phyloP scores from a whole-genome alignment of 2,797 vertebrate genomes.

The Gymnodraco acuticeps region DNA sequence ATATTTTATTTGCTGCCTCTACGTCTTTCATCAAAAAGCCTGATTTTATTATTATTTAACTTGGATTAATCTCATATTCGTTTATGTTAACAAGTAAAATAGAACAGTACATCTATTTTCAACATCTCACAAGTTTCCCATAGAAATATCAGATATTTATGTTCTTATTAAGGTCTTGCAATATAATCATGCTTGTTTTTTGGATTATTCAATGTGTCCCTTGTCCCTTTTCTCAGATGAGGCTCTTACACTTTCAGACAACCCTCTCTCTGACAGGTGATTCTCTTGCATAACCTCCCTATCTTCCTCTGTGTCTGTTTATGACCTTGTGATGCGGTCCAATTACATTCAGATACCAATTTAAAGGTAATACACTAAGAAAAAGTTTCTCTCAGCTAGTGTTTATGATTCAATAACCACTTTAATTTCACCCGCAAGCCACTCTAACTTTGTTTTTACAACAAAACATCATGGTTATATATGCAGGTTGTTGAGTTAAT shows the following conservation, averaged over 20 bases:
- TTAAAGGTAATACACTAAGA: background rate
- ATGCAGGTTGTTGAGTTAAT: background rate
- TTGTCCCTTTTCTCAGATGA: slow-evolving; percentile 61
- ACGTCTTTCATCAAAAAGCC: background rate
- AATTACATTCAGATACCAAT: slow-evolving; percentile 14
- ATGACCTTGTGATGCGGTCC: background rate
- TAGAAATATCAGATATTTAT: background rate
- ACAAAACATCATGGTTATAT: slow-evolving; percentile 9
- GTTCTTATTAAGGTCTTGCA: background rate
- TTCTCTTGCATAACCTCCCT: slow-evolving; percentile 50
- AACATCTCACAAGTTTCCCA: background rate
- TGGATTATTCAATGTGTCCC: slow-evolving; percentile 18
- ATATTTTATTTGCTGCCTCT: background rate
- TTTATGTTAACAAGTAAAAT: background rate
- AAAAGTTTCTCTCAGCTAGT: background rate
- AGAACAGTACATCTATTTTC: background rate
- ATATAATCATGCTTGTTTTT: background rate
- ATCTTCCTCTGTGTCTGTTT: slow-evolving; percentile 4
- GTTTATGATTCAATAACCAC: background rate
- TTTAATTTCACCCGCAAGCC: background rate
- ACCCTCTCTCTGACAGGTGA: slow-evolving; percentile 86
- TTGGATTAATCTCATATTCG: background rate
- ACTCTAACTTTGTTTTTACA: background rate
- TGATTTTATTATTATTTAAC: background rate
- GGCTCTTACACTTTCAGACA: slow-evolving; percentile 67